Evolutionary conservation across 2,113 vertebrate species (phyloP).

Genomic region (Meriones unguiculatus): DNA sequence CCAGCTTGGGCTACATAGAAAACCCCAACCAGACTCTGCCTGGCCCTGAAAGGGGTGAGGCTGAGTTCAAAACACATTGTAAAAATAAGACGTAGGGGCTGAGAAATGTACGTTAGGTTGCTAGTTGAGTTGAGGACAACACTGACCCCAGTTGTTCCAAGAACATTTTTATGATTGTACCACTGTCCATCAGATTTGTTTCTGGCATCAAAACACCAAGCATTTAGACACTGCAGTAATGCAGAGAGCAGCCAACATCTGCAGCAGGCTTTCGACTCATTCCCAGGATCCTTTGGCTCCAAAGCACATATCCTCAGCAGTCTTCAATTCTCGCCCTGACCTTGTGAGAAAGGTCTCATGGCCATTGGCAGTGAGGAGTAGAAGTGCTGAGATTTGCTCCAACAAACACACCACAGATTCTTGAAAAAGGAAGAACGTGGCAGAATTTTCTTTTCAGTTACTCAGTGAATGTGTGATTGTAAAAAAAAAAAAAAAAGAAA

Average conservation of each 20-base stretch:
- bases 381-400: background rate
- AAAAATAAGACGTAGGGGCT: conserved; percentile 18
- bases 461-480: background rate
- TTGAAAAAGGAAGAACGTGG: conserved; percentile 51
- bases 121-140: conserved; percentile 54
- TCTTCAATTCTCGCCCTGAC: conserved; percentile 18
- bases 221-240: background rate
- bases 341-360: conserved; percentile 41
- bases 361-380: background rate
- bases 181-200: conserved; percentile 52
- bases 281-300: conserved; percentile 28
- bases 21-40: conserved; percentile 52
- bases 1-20: background rate
- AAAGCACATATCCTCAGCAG: conserved; percentile 2
- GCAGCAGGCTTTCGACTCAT: background rate
- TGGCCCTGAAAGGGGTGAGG: conserved; percentile 69
- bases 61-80: conserved; percentile 61
- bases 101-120: conserved; percentile 50
- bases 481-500: background rate
- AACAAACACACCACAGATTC: conserved; percentile 57
- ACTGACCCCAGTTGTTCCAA: conserved; percentile 49
- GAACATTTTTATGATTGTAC: conserved; percentile 63
- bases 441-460: conserved; percentile 3
- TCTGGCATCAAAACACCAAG: conserved; percentile 34
- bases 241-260: conserved; percentile 3